Percentiles rank a stretch among this genome's conserved stretches.
Evolutionary conservation across 2,113 vertebrate genomes (phyloP).

Genomic region (Spermophilus dauricus): DNA sequence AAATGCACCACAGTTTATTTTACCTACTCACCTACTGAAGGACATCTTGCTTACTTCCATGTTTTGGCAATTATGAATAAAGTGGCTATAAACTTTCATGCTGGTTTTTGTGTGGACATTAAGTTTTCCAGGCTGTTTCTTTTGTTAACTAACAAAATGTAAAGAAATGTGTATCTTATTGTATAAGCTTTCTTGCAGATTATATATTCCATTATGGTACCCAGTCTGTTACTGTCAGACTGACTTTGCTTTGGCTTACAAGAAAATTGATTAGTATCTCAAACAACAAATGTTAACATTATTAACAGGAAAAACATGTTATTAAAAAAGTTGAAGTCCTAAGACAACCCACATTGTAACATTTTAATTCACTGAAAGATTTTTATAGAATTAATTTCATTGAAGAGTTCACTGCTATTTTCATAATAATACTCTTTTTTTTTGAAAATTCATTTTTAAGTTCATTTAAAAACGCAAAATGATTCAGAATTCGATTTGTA

Average conservation of each 20-base stretch:
- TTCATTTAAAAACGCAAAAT: slow-evolving; percentile 30
- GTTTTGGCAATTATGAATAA: not conserved
- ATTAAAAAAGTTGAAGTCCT: slow-evolving; percentile 15
- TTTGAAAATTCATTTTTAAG: not conserved
- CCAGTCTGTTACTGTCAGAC: not conserved
- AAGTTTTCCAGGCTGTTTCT: not conserved
- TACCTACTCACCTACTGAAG: not conserved
- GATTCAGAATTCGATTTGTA: slow-evolving; percentile 45
- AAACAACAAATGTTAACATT: not conserved
- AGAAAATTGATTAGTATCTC: not conserved
- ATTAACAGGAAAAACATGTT: not conserved
- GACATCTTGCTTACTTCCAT: not conserved
- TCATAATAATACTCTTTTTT: slow-evolving; percentile 5
- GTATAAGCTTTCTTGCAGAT: slow-evolving; percentile 4
- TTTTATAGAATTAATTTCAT: slow-evolving; percentile 43
- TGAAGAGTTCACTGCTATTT: slow-evolving; percentile 33
- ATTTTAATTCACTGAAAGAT: slow-evolving; percentile 14
- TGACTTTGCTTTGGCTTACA: not conserved
- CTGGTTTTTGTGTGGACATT: not conserved
- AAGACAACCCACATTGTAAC: not conserved
- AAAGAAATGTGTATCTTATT: not conserved
- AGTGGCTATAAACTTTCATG: not conserved
- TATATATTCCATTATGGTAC: slow-evolving; percentile 44
- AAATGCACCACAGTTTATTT: not conserved
- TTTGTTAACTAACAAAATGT: not conserved